phyloP scores from a whole-genome alignment of 2,888 invertebrate species.

The Drosophila tripunctata region DNA sequence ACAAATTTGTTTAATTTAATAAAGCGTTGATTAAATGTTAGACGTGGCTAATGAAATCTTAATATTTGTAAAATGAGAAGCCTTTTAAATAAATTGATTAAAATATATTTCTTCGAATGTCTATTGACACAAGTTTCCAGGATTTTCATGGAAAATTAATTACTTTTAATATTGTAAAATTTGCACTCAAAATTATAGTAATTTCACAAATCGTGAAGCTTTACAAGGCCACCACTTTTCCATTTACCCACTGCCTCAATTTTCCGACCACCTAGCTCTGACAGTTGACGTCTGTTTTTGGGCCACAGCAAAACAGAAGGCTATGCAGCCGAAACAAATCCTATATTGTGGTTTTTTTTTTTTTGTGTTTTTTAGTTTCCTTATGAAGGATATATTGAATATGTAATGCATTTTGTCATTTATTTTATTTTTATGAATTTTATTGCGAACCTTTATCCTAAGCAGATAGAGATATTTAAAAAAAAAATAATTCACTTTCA shows the following conservation, averaged over 20 bases:
- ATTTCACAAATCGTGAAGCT: conserved; percentile 37
- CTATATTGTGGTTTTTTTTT: conserved; percentile 6
- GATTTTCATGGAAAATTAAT: conserved; percentile 31
- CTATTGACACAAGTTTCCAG: background rate
- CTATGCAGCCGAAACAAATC: conserved; percentile 55
- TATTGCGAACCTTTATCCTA: too few species aligned
- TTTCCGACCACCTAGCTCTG: background rate
- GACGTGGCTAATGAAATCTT: conserved; percentile 25
- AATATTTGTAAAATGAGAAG: background rate
- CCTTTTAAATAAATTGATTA: conserved; percentile 17
- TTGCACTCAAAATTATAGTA: conserved; percentile 31
- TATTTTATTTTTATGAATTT: too few species aligned
- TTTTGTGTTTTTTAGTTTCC: conserved; percentile 17
- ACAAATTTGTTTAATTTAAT: conserved; percentile 70
- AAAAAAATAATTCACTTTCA: too few species aligned
- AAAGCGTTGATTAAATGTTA: conserved; percentile 60
- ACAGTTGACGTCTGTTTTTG: conserved; percentile 5
- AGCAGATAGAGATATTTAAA: too few species aligned
- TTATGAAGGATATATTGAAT: background rate
- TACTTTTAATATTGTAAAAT: conserved; percentile 31
- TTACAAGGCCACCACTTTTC: background rate
- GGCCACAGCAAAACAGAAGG: conserved; percentile 30
- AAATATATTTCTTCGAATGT: conserved; percentile 24
- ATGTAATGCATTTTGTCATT: background rate
- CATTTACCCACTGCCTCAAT: background rate